Percentiles rank a stretch among this genome's conserved stretches.
phyloP scores from a whole-genome alignment of 2,888 invertebrate species.

The Acheta domesticus region DNA sequence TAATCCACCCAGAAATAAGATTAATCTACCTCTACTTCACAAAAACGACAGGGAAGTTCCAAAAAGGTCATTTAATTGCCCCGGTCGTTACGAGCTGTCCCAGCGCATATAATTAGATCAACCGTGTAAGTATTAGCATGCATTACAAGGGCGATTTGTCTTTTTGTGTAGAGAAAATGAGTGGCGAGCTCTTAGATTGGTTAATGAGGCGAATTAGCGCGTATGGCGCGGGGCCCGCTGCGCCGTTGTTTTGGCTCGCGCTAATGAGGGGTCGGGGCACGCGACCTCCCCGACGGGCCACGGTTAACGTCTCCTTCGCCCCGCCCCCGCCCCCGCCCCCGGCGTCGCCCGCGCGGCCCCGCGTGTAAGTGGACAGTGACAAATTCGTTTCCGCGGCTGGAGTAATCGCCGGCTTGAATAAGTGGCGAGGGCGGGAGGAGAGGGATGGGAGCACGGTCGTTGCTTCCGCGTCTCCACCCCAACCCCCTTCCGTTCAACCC shows the following conservation, averaged over 20 bases:
- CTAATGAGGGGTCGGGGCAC: constrained; percentile 22
- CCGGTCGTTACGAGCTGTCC: neutral
- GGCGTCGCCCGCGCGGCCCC: neutral
- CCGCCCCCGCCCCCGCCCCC: constrained; percentile 7
- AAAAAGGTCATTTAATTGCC: neutral
- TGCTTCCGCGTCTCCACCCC: neutral
- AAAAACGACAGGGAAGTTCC: neutral
- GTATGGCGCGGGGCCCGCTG: neutral
- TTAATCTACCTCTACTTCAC: neutral
- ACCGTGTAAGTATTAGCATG: neutral
- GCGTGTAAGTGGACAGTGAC: constrained; percentile 36
- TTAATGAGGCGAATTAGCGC: neutral
- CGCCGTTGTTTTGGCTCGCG: neutral
- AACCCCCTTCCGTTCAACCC: neutral
- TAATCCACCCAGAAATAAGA: no score
- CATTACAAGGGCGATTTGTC: constrained; percentile 4
- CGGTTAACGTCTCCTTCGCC: constrained; percentile 2
- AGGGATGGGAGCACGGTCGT: neutral
- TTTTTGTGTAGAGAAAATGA: constrained; percentile 8
- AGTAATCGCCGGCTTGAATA: constrained; percentile 26
- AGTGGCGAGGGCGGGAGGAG: constrained; percentile 7
- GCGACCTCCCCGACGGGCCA: neutral
- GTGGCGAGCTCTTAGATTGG: neutral
- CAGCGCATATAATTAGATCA: neutral
- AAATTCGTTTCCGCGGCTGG: constrained; percentile 33